These are phyloP conservation scores for Sorex araneus DNA, from an alignment of 2,113 vertebrate species.

Conservation along the genomic window DNA sequence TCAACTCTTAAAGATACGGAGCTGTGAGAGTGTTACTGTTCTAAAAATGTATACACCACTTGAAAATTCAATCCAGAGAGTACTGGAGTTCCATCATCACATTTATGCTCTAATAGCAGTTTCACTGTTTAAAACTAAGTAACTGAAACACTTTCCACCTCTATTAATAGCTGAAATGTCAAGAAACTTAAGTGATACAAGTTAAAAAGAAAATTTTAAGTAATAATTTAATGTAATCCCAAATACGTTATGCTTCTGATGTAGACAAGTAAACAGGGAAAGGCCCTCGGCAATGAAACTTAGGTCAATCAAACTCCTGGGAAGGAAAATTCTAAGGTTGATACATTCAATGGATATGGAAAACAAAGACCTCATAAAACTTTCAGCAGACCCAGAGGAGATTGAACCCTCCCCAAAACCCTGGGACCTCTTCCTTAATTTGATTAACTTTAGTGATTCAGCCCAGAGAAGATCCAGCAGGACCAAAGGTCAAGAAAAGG, in stretches of 20 bases:
- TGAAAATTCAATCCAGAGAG: constrained; percentile 68
- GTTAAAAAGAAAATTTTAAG: constrained; percentile 59
- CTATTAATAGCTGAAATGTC: neutral
- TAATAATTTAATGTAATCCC: neutral
- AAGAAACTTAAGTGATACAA: constrained; percentile 31
- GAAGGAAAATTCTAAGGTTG: too few relatives aligned
- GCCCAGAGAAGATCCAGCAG: too few relatives aligned
- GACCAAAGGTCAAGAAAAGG: too few relatives aligned
- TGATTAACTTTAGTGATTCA: too few relatives aligned
- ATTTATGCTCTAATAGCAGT: constrained; percentile 1
- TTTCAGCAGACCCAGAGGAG: too few relatives aligned
- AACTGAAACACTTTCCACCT: neutral
- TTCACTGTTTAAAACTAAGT: constrained; percentile 57
- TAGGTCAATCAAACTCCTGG: too few relatives aligned
- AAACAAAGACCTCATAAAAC: too few relatives aligned
- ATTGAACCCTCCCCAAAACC: too few relatives aligned
- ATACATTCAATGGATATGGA: too few relatives aligned
- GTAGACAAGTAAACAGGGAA: too few relatives aligned
- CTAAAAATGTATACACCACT: constrained; percentile 43
- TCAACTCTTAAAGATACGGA: constrained; percentile 65
- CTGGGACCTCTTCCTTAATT: too few relatives aligned
- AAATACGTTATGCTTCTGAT: constrained; percentile 17
- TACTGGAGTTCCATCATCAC: constrained; percentile 37
- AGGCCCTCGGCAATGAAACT: too few relatives aligned
- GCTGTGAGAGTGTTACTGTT: constrained; percentile 43